Conservation (phyloP, 2,797 vertebrate species). For the Sandelia bainsii region DNA sequence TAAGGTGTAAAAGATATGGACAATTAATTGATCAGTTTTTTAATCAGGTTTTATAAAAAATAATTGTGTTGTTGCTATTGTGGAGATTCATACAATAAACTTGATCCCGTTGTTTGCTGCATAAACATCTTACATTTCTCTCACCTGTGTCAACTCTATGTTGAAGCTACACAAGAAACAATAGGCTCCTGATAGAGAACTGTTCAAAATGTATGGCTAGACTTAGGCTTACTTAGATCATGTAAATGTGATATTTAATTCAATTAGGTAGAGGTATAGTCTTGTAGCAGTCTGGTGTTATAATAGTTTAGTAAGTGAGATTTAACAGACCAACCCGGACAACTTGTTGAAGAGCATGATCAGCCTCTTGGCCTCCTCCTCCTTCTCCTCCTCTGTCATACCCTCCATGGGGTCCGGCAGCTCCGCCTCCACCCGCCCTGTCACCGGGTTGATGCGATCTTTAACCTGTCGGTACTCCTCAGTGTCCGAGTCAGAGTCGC, state of each 20-base stretch:
- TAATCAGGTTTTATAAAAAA: too few species aligned
- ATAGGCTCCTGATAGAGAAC: too few species aligned
- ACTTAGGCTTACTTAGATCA: neutral
- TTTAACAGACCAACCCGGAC: constrained; percentile 61
- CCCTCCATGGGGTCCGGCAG: constrained; percentile 93
- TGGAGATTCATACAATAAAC: too few species aligned
- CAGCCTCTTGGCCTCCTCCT: constrained; percentile 90
- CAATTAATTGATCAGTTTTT: neutral
- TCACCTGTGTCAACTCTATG: too few species aligned
- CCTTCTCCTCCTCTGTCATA: constrained; percentile 96
- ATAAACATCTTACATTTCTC: too few species aligned
- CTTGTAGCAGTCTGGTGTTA: neutral
- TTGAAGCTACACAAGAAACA: too few species aligned
- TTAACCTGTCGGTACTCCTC: constrained; percentile 82
- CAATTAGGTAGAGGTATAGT: neutral
- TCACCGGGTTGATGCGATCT: constrained; percentile 91
- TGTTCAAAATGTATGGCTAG: too few species aligned
- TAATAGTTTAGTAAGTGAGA: neutral
- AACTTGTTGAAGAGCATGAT: constrained; percentile 91
- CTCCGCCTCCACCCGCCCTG: constrained; percentile 90
- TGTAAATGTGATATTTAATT: neutral
- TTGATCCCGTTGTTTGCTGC: too few species aligned
- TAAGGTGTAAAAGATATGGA: neutral
- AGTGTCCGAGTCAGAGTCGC: constrained; percentile 83
- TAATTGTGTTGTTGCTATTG: neutral